Conservation (phyloP, 1,140 invertebrate genomes). For the Trinorchestia longiramus region DNA sequence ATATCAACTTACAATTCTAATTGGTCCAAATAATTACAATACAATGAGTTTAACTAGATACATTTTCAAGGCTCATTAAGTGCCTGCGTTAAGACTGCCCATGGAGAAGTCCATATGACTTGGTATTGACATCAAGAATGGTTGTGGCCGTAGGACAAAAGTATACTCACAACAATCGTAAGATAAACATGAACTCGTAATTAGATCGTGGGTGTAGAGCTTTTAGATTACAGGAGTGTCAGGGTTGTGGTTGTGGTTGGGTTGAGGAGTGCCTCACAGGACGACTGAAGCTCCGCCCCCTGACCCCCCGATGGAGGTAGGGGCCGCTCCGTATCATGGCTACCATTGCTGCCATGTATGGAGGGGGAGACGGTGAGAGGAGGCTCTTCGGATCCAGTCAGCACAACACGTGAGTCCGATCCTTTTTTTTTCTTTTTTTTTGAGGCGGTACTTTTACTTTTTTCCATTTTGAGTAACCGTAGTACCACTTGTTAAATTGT, state of each 20-base stretch:
- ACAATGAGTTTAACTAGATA: not conserved
- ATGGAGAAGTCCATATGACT: not conserved
- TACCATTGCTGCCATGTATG: conserved; percentile 29
- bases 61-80: too few species aligned
- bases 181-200: not conserved
- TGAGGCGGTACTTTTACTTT: too few species aligned
- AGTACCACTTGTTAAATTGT: too few species aligned
- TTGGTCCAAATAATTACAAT: not conserved
- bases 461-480: too few species aligned
- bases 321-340: not conserved
- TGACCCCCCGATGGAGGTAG: not conserved
- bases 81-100: not conserved
- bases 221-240: not conserved
- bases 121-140: not conserved
- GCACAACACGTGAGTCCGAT: conserved; percentile 31
- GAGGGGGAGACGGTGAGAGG: conserved; percentile 1
- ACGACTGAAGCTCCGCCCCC: not conserved
- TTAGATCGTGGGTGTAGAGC: not conserved
- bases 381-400: conserved; percentile 13
- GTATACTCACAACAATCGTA: not conserved
- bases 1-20: not conserved
- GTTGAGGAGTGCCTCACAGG: not conserved
- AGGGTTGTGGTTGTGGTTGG: not conserved
- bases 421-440: too few species aligned
- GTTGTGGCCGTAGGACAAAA: not conserved